These are phyloP conservation scores for Parazoanthus atlanticus DNA, from an alignment of 92 coral and sea anemone species.

Conservation along the genomic window DNA sequence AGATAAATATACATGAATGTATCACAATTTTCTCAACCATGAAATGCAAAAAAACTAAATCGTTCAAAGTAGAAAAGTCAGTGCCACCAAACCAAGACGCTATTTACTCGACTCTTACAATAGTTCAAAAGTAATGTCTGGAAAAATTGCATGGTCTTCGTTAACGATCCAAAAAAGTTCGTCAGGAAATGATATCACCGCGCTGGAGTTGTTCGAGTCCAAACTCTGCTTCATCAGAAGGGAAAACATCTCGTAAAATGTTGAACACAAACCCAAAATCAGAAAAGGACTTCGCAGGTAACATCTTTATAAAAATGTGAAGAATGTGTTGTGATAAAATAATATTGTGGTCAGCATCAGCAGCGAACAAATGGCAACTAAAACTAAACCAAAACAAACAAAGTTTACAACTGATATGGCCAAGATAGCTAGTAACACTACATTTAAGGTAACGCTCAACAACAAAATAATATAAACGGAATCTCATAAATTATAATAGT, in stretches of 20 bases:
- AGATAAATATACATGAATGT: too few species aligned
- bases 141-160: too few species aligned
- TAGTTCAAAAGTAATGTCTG: too few species aligned
- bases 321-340: background rate
- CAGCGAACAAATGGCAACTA: background rate
- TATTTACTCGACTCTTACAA: too few species aligned
- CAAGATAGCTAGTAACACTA: background rate
- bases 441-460: background rate
- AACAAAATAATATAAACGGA: background rate
- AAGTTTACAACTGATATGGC: background rate
- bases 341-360: conserved; percentile 6
- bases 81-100: too few species aligned
- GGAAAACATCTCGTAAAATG: background rate
- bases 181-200: background rate
- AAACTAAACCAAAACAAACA: background rate
- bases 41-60: too few species aligned
- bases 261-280: background rate
- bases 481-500: too few species aligned
- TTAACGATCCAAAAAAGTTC: background rate
- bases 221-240: too few species aligned
- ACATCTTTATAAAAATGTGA: background rate
- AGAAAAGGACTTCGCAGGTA: background rate
- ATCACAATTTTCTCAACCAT: too few species aligned
- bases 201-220: background rate
- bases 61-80: too few species aligned